phyloP scores from a whole-genome alignment of 2,797 vertebrate genomes.

The Pelodytes ibericus region DNA sequence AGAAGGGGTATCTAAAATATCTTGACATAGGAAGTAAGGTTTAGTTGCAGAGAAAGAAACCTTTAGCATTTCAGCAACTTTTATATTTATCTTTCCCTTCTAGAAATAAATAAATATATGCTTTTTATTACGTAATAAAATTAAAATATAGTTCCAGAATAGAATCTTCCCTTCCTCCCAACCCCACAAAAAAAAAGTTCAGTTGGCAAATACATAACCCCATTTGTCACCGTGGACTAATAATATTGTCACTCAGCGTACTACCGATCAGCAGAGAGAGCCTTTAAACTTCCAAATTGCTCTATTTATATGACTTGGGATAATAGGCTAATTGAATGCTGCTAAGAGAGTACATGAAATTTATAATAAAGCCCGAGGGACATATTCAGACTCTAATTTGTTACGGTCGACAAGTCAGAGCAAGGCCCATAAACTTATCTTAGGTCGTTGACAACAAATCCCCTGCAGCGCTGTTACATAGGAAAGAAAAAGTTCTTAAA shows the following conservation, averaged over 20 bases:
- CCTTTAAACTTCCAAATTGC: not conserved
- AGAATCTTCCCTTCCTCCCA: too few species aligned
- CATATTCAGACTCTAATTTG: constrained; percentile 23
- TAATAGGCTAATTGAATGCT: constrained; percentile 36
- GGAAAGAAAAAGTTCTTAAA: not conserved
- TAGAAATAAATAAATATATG: too few species aligned
- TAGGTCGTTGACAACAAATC: constrained; percentile 7
- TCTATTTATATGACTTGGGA: constrained; percentile 30
- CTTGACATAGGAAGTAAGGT: not conserved
- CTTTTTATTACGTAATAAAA: too few species aligned
- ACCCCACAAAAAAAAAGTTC: too few species aligned
- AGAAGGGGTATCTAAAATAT: not conserved
- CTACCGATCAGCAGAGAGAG: not conserved
- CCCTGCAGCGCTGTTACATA: not conserved
- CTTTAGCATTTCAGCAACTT: not conserved
- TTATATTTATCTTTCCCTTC: not conserved
- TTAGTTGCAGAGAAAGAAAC: not conserved
- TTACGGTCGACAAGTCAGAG: constrained; percentile 14
- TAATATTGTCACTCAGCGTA: not conserved
- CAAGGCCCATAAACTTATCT: constrained; percentile 9
- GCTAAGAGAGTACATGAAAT: constrained; percentile 14
- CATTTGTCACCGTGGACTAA: not conserved
- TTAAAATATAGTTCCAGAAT: too few species aligned
- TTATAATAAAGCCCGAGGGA: constrained; percentile 33
- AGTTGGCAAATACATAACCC: not conserved